Evolutionary conservation across 2,797 vertebrate genomes (phyloP), one percentile per base, ranked within the genome.

Genomic region (Sebastes kiyomatsui): DNA sequence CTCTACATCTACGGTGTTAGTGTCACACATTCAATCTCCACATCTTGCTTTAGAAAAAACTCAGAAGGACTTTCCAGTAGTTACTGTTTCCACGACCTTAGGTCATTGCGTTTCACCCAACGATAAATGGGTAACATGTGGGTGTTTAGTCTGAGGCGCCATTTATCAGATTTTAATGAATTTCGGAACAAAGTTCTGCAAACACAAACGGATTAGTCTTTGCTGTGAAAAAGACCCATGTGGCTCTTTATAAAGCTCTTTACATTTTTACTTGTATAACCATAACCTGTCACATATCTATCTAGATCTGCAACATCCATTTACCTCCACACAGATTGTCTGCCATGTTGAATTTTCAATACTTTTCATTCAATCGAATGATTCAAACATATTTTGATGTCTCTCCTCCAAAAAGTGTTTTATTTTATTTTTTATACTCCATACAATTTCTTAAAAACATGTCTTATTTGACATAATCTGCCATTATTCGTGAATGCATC

Each of bases 31-130:
- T 76, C 30, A 67, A 6, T 52, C 32, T 72, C 59, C 64, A 66
- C 58, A 32, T 72, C 8, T 42, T 61, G 52, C 49, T 60, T 79
- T 46, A 56, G 54, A 81, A 75, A 72, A 72, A 67, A 8, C 20
- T 67, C 61, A 25, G 2, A 62, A 22, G 58, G 54, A 75, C 52
- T 73, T 76, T 64, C 16, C 35, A 55, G 46, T 49, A 71, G 73
- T 77, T 72, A 3, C 20, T 65, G 18, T 60, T 52, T 22, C 33
- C 68, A 25, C 61, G 9, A 77, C 23, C 75, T 42, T 73, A 13
- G 27, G 67, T 70, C 6, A 10, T 18, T 77, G 30, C 52, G 68
- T 74, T 81, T 42, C 23, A 68, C 25, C 2, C 28, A 61, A 7
- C 18, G 18, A 49, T 72, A 12, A 71, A 55, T 8, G 25, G 12